phyloP scores from a whole-genome alignment of 2,797 vertebrate genomes.

The Cossypha niveicapilla region DNA sequence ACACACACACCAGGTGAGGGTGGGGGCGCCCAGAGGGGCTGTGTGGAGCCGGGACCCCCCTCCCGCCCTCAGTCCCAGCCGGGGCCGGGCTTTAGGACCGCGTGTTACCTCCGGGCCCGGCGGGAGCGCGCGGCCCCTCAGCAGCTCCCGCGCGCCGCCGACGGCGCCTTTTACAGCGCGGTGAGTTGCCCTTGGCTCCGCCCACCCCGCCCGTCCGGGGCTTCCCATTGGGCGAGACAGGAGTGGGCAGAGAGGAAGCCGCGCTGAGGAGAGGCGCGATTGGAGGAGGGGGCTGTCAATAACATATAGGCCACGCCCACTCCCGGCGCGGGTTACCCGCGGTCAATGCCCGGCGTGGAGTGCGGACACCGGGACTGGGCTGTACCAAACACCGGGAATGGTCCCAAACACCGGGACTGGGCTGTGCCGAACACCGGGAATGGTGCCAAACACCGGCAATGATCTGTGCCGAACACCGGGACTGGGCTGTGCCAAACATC shows the following conservation, averaged over 20 bases:
- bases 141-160: background rate
- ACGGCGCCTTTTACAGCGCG: background rate
- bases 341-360: background rate
- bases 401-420: too few species aligned
- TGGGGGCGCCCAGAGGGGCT: background rate
- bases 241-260: rapidly evolving
- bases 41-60: background rate
- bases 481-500: too few species aligned
- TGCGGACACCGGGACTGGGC: too few species aligned
- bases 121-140: background rate
- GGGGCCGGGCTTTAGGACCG: background rate
- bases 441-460: too few species aligned
- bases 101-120: background rate
- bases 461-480: too few species aligned
- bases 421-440: too few species aligned
- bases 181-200: rapidly evolving
- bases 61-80: background rate
- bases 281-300: background rate
- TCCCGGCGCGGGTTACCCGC: background rate
- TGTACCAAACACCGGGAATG: too few species aligned
- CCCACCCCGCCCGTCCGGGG: rapidly evolving
- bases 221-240: background rate
- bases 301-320: rapidly evolving
- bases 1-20: rapidly evolving
- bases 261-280: rapidly evolving